phyloP scores from a whole-genome alignment of 2,113 vertebrate genomes.

The Procavia capensis region DNA sequence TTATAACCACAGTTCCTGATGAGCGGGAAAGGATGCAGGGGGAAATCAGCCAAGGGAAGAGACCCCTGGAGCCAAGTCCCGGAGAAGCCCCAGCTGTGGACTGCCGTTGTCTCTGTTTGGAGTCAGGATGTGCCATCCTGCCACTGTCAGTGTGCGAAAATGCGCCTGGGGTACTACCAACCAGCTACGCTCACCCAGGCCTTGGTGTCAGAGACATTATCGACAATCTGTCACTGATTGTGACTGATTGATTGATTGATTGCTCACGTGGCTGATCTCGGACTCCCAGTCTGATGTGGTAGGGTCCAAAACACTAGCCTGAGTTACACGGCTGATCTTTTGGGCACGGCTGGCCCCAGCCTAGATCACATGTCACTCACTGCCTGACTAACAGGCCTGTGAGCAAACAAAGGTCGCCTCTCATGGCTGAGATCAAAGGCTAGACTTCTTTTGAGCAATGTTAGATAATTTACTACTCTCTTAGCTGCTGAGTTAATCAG shows the following conservation, averaged over 20 bases:
- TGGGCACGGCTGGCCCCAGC: background rate
- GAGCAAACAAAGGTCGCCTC: background rate
- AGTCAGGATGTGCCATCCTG: background rate
- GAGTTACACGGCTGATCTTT: no score
- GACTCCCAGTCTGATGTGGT: background rate
- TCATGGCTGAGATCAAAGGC: background rate
- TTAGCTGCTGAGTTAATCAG: rapidly evolving
- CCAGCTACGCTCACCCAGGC: background rate
- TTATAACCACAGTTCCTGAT: background rate
- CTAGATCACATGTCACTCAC: background rate
- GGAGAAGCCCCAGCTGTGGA: background rate
- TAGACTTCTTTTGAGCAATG: background rate
- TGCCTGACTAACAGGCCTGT: background rate
- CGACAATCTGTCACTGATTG: background rate
- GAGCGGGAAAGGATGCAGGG: background rate
- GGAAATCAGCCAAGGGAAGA: background rate
- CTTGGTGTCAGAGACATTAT: background rate
- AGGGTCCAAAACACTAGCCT: background rate
- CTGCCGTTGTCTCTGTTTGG: background rate
- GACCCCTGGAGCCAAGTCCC: rapidly evolving
- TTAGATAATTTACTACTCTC: rapidly evolving
- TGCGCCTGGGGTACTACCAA: background rate
- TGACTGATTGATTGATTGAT: background rate
- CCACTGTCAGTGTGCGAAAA: background rate
- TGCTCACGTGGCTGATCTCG: background rate